Evolutionary conservation across 2,113 vertebrate genomes (phyloP).

Genomic region (Cranoglanis bouderius): DNA sequence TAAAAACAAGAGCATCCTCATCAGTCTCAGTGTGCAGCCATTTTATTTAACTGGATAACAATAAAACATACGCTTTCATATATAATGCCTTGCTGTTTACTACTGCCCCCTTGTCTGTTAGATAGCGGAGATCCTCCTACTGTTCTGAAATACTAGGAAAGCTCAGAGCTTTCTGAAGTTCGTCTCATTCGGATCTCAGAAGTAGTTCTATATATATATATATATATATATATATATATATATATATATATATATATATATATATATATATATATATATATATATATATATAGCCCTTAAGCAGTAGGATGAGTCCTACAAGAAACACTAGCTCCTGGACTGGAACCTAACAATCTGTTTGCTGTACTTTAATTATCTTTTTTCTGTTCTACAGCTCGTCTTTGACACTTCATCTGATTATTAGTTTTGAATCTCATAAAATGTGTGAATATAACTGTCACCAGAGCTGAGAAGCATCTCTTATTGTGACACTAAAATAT

Average conservation of each 20-base stretch:
- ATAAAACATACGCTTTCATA: neutral
- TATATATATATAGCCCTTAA: no score
- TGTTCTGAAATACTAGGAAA: neutral
- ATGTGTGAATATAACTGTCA: neutral
- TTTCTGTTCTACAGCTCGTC: neutral
- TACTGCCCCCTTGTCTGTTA: neutral
- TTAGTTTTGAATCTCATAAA: constrained; percentile 3
- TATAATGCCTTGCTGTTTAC: neutral
- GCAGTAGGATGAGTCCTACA: neutral
- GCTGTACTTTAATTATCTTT: no score
- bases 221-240: constrained; percentile 7
- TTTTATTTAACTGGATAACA: constrained; percentile 3
- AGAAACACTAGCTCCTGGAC: neutral
- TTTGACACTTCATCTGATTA: neutral
- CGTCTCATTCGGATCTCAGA: neutral
- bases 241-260: constrained; percentile 7
- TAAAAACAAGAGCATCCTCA: neutral
- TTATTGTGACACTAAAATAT: neutral
- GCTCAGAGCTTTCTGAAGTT: constrained; percentile 6
- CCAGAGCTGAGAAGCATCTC: neutral
- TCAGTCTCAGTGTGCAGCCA: neutral
- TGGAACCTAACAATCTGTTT: neutral
- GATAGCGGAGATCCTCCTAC: neutral
- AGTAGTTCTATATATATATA: constrained; percentile 13
- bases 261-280: constrained; percentile 7